Evolutionary conservation across 2,797 vertebrate genomes (phyloP).

Genomic region (Enteromius mattozi): DNA sequence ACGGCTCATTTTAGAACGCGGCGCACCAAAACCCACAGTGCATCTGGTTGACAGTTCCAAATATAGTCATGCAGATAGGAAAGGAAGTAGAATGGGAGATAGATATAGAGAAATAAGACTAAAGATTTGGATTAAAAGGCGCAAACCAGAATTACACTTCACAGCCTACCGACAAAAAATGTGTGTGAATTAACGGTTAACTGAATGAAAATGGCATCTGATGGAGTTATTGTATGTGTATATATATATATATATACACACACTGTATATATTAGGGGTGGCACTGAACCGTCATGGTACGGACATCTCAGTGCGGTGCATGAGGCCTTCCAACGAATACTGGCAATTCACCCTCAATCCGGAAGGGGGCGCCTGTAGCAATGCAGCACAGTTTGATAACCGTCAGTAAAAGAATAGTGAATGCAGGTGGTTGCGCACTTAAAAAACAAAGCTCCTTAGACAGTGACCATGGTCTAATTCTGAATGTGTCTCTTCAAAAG

Average conservation of each 20-base stretch:
- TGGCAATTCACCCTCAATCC: too few species aligned
- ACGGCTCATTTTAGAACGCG: slow-evolving; percentile 15
- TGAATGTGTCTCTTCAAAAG: too few species aligned
- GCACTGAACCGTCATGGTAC: too few species aligned
- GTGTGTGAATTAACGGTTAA: background rate
- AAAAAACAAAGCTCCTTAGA: too few species aligned
- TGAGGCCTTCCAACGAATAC: too few species aligned
- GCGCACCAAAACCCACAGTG: background rate
- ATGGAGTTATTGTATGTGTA: background rate
- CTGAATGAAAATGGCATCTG: background rate
- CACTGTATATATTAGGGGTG: background rate
- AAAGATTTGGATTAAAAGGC: background rate
- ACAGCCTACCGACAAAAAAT: background rate
- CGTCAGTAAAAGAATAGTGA: too few species aligned
- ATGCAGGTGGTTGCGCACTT: too few species aligned
- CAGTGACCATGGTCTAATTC: too few species aligned
- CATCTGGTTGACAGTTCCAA: slow-evolving; percentile 34
- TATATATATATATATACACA: background rate
- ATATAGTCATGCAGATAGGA: slow-evolving; percentile 15
- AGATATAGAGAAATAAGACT: background rate
- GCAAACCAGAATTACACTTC: background rate
- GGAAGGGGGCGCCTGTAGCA: too few species aligned
- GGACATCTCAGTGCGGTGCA: too few species aligned
- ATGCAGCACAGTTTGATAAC: too few species aligned
- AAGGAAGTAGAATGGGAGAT: slow-evolving; percentile 7